A percentile compares a stretch with the other conserved stretches of the same genome.
These are phyloP conservation scores for Pterois miles DNA, from an alignment of 2,797 vertebrate species.

Conservation along the genomic window DNA sequence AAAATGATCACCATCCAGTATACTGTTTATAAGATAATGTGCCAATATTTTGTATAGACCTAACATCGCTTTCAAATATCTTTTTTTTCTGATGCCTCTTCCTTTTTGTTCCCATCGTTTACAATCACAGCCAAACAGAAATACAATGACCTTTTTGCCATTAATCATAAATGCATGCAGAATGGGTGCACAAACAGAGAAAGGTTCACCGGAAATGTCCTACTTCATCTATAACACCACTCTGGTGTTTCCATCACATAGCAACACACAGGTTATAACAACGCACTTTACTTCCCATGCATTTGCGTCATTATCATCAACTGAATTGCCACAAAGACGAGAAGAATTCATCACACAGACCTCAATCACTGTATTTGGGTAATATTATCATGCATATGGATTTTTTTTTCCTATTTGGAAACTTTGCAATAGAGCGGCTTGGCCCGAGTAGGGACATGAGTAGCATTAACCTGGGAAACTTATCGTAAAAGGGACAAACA, in stretches of 20 bases:
- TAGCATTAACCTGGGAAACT: constrained; percentile 26
- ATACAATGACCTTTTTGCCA: constrained; percentile 35
- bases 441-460: constrained; percentile 31
- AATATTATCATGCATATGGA: constrained; percentile 13
- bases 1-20: constrained; percentile 63
- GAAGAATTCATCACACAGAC: constrained; percentile 21
- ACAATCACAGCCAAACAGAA: constrained; percentile 43
- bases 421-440: constrained; percentile 60
- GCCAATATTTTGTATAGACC: constrained; percentile 79
- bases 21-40: constrained; percentile 73
- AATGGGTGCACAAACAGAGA: constrained; percentile 23
- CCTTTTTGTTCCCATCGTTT: constrained; percentile 54
- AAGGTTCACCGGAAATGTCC: constrained; percentile 20
- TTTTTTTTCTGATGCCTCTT: constrained; percentile 43
- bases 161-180: constrained; percentile 58
- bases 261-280: constrained; percentile 55
- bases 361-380: constrained; percentile 43
- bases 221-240: constrained; percentile 30
- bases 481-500: constrained; percentile 16
- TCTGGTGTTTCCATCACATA: constrained; percentile 48
- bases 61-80: constrained; percentile 57
- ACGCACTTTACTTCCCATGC: constrained; percentile 67
- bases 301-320: constrained; percentile 25
- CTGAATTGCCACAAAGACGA: constrained; percentile 25
- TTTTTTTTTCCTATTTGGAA: constrained; percentile 42